phyloP scores from a whole-genome alignment of 2,888 invertebrate genomes.

The Dasypogon diadema region DNA sequence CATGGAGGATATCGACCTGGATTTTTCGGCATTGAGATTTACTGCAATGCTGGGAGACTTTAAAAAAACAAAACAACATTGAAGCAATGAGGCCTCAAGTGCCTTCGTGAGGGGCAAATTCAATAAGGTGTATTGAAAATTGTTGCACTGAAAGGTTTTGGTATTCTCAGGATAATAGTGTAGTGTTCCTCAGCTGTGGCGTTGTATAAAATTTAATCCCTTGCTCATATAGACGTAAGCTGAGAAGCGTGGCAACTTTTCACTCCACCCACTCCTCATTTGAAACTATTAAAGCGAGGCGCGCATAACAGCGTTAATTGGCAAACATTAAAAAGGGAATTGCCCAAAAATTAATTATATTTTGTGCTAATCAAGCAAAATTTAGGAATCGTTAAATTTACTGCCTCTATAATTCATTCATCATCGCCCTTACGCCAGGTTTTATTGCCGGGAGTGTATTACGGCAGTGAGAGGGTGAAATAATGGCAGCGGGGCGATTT shows the following conservation, averaged over 20 bases:
- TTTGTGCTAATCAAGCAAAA: constrained; percentile 12
- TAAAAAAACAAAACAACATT: constrained; percentile 1
- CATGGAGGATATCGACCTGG: constrained; percentile 16
- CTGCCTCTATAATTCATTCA: constrained; percentile 2
- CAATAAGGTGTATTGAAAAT: too few relatives aligned
- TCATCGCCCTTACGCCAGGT: neutral
- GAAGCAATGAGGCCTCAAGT: neutral
- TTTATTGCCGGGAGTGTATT: neutral
- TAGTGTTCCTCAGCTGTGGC: too few relatives aligned
- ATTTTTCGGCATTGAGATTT: neutral
- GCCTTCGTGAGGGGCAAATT: too few relatives aligned
- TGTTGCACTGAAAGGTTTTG: too few relatives aligned
- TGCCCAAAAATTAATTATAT: constrained; percentile 19
- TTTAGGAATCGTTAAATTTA: constrained; percentile 27
- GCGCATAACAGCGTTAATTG: constrained; percentile 22
- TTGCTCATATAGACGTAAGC: too few relatives aligned
- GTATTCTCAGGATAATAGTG: too few relatives aligned
- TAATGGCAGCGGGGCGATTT: too few relatives aligned
- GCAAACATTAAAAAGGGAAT: neutral
- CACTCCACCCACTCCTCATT: too few relatives aligned
- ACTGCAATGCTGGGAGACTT: neutral
- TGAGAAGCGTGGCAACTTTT: too few relatives aligned
- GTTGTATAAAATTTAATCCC: too few relatives aligned
- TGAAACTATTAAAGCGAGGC: too few relatives aligned
- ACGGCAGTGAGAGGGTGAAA: too few relatives aligned